Evolutionary conservation across 2,797 vertebrate species (phyloP).

Genomic region (Allobates femoralis): DNA sequence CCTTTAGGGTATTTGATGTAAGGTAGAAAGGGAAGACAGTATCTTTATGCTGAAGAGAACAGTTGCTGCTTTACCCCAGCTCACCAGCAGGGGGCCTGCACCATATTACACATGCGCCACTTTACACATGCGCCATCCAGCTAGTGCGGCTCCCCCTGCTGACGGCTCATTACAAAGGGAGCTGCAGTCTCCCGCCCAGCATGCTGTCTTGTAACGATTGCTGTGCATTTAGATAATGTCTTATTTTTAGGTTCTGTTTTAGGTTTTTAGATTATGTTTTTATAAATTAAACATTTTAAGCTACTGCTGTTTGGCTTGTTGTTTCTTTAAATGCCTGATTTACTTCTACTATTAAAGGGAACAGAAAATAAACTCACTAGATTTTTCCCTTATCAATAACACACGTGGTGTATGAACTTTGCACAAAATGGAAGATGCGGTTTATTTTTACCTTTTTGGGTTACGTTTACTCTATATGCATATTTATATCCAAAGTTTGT

Average conservation of each 20-base stretch:
- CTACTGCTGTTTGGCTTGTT: neutral
- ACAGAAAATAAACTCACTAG: no score
- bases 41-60: neutral
- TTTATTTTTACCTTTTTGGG: no score
- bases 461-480: no score
- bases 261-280: slow-evolving; percentile 19
- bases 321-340: neutral
- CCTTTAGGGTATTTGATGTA: neutral
- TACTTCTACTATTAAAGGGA: neutral
- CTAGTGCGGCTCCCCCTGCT: neutral
- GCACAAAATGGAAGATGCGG: no score
- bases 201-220: slow-evolving; percentile 10
- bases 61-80: neutral
- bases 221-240: neutral
- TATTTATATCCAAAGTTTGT: no score
- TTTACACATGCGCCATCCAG: neutral
- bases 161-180: neutral
- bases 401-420: no score
- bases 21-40: neutral
- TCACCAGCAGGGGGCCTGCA: neutral
- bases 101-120: neutral
- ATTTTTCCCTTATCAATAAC: no score
- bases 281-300: slow-evolving; percentile 22
- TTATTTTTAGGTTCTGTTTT: slow-evolving; percentile 14
- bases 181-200: neutral